These are phyloP conservation scores for Brenthis hecate DNA, from an alignment of 2,888 invertebrate species.

Conservation along the genomic window DNA sequence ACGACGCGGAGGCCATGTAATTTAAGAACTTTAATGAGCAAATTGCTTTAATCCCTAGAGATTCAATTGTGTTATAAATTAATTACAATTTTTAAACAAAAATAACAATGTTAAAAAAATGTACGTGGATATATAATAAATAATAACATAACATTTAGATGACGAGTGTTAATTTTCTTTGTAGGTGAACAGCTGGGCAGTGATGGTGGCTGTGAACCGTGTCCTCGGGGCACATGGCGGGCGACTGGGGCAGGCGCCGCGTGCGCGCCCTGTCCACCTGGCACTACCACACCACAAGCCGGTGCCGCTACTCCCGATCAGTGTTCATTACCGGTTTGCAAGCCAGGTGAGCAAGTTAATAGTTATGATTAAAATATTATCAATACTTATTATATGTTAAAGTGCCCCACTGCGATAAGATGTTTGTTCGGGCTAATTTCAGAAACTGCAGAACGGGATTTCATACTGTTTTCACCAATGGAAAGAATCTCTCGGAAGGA, in stretches of 20 bases:
- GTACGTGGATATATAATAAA: neutral
- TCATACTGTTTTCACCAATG: no score
- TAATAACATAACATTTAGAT: neutral
- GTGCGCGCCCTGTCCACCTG: constrained; percentile 93
- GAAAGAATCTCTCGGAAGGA: no score
- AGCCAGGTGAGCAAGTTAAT: constrained; percentile 78
- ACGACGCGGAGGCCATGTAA: no score
- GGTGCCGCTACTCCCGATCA: constrained; percentile 93
- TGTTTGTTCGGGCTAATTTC: no score
- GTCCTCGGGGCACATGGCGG: constrained; percentile 93
- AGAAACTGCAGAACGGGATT: no score
- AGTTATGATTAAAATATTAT: neutral
- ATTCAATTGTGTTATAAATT: neutral
- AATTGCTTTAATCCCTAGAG: no score
- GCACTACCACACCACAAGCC: constrained; percentile 93
- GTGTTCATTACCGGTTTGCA: constrained; percentile 95
- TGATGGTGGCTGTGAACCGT: constrained; percentile 95
- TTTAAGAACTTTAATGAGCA: no score
- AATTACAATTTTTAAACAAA: neutral
- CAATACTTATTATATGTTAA: neutral
- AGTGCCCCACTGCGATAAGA: no score
- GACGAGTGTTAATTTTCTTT: neutral
- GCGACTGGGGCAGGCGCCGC: constrained; percentile 93
- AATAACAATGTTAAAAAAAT: neutral
- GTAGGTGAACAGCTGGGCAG: constrained; percentile 91